A percentile compares a stretch with the other conserved stretches of the same genome.
Evolutionary conservation across 2,113 vertebrate genomes (phyloP).

Genomic region (Tupaia tana): DNA sequence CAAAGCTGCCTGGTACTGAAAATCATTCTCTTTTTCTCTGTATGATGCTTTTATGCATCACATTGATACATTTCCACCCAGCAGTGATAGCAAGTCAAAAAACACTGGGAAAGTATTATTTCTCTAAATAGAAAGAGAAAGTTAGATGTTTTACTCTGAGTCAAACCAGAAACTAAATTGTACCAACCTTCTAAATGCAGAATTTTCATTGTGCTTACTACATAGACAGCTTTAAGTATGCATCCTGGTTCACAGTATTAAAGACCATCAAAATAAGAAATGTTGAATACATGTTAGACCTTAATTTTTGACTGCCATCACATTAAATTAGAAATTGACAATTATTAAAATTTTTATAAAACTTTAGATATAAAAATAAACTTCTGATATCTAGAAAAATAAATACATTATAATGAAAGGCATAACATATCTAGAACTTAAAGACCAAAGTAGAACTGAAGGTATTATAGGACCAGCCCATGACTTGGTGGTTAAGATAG

Average conservation of each 20-base stretch:
- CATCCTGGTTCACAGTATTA: background rate
- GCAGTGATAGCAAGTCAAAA: background rate
- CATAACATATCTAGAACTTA: background rate
- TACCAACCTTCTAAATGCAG: background rate
- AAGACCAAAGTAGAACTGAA: background rate
- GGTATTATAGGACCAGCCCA: background rate
- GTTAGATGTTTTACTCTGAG: background rate
- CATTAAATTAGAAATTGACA: slow-evolving; percentile 3
- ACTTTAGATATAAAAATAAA: background rate
- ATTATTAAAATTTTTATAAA: background rate
- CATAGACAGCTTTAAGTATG: background rate
- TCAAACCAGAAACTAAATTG: slow-evolving; percentile 17
- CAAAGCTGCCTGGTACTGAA: background rate
- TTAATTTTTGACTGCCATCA: background rate
- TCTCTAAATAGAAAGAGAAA: background rate
- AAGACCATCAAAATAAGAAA: background rate
- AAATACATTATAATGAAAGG: slow-evolving; percentile 1
- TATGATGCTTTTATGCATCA: background rate
- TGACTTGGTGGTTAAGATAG: no score
- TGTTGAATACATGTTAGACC: background rate
- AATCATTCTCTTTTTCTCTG: background rate
- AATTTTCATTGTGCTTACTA: background rate
- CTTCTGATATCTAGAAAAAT: background rate
- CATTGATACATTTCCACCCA: no score
- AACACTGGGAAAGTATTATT: background rate